phyloP scores from a whole-genome alignment of 2,113 vertebrate genomes.

The Petrocephalus microphthalmus region DNA sequence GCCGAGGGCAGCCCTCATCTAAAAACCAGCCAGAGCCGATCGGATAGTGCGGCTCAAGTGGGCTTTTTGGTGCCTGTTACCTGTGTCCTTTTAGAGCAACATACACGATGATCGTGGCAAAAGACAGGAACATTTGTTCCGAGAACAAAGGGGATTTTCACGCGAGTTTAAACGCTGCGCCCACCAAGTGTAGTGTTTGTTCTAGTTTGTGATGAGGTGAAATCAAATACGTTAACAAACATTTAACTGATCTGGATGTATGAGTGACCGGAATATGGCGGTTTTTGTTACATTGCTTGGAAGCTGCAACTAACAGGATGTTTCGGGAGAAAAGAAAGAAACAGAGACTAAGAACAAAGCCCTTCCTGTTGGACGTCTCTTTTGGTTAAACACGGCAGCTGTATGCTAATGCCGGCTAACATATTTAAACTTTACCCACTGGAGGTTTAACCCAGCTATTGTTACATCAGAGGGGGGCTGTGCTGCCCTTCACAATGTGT shows the following conservation, averaged over 20 bases:
- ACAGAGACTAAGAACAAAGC: neutral
- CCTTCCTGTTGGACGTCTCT: constrained; percentile 1
- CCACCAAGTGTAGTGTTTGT: neutral
- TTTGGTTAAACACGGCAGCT: constrained; percentile 71
- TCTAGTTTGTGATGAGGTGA: neutral
- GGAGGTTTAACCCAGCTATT: constrained; percentile 43
- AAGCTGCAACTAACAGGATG: neutral
- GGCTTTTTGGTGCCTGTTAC: neutral
- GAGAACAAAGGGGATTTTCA: neutral
- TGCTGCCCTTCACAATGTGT: neutral
- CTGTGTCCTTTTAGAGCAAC: neutral
- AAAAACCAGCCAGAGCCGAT: neutral
- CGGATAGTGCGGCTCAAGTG: neutral
- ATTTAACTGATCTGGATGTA: neutral
- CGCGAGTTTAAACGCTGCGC: neutral
- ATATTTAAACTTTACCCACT: constrained; percentile 54
- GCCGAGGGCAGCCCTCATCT: neutral
- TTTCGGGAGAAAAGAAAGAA: neutral
- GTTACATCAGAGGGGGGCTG: neutral
- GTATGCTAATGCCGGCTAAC: constrained; percentile 66
- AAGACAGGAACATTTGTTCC: neutral
- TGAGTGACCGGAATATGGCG: neutral
- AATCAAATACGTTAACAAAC: neutral
- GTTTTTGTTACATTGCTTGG: neutral
- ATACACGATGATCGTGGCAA: neutral